Percentiles rank a stretch among this genome's conserved stretches.
phyloP scores from a whole-genome alignment of 2,888 invertebrate genomes.

The Lingula anatina region DNA sequence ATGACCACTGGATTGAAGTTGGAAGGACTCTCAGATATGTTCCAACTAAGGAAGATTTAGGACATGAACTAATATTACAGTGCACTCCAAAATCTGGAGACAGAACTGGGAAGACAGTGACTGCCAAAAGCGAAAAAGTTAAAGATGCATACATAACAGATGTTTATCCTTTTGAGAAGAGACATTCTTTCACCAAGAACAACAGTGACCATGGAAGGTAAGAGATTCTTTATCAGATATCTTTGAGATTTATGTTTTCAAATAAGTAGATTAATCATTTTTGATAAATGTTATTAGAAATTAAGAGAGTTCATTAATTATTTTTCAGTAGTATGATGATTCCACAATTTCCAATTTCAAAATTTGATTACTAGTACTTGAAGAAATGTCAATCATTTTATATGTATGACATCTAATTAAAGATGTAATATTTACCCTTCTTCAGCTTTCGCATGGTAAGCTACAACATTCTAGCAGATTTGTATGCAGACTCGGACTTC shows the following conservation, averaged over 20 bases:
- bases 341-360: no score
- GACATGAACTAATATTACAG: slow-evolving; percentile 64
- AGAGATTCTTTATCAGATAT: slow-evolving; percentile 10
- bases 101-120: slow-evolving; percentile 61
- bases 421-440: slow-evolving; percentile 14
- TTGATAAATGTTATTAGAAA: background rate
- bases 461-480: slow-evolving; percentile 87
- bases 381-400: no score
- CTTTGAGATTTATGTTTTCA: background rate
- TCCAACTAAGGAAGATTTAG: slow-evolving; percentile 61
- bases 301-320: background rate
- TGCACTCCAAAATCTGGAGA: slow-evolving; percentile 42
- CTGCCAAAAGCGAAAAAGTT: slow-evolving; percentile 58
- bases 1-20: slow-evolving; percentile 59
- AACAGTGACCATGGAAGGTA: slow-evolving; percentile 61
- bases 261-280: background rate
- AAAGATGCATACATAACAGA: slow-evolving; percentile 71
- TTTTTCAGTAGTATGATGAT: no score
- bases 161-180: slow-evolving; percentile 72
- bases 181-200: slow-evolving; percentile 67
- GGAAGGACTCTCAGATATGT: slow-evolving; percentile 61
- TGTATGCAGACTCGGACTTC: slow-evolving; percentile 81
- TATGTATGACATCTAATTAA: no score
- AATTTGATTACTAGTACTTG: no score
- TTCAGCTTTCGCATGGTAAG: slow-evolving; percentile 68